Evolutionary conservation across 2,888 invertebrate genomes (phyloP), one percentile per base, ranked within the genome.

Genomic region (Drosophila demipolita): DNA sequence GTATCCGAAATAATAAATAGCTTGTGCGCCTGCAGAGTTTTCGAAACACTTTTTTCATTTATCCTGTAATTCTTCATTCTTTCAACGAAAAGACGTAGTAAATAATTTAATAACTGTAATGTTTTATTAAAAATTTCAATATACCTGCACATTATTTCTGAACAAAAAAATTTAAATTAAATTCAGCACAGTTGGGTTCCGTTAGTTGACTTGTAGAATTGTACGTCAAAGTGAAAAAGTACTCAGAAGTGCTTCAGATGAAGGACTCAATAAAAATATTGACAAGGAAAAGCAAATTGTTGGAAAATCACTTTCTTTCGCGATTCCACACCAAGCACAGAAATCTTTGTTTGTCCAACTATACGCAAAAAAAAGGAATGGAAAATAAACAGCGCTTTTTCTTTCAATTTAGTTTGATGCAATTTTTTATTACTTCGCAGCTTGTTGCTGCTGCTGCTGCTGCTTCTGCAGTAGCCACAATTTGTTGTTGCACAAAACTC

Each of bases 201-300:
- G 1, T 15, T 2, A 36, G 49, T 36, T 48, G 49, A 49, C 49
- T 66, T 26, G 38, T 23, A n/a, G 17, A 33, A 29, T 29, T 53
- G 15, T 15, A 45, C 42, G 23, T 59, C 36, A 26, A 53, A 59
- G 45, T 36, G 36, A 60, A 59, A 40, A 33, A 20, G 8, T 5
- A 38, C 35, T 32, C 9, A 33, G 3, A 57, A 63, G 52, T 58
- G 36, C 58, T 57, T 42, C 26, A 26, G 11, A 42, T 52, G 35
- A 38, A 59, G 55, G 33, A 33, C 65, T 82, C 76, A 65, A 83
- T 71, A 71, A 70, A 71, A 63, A 50, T 60, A 52, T 42, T 62
- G 57, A 73, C 54, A 80, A 61, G 64, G 48, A 36, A 68, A 66
- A 76, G 75, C 67, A 83, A 86, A 80, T 80, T 83, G 72, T 70